Evolutionary conservation across 2,888 invertebrate species (phyloP).

Genomic region (Ceraclea dissimilis): DNA sequence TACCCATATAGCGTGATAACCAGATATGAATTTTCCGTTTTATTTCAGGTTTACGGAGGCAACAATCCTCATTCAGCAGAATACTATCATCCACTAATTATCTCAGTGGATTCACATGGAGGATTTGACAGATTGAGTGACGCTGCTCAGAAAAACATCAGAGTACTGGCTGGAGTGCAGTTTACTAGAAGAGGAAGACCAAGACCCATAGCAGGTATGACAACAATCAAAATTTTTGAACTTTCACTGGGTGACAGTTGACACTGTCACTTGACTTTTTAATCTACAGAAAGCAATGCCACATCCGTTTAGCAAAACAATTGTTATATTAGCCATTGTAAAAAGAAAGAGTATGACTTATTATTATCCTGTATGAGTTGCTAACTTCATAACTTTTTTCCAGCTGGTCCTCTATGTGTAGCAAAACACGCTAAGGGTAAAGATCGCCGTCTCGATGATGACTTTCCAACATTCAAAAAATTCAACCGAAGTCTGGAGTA

Average conservation of each 20-base stretch:
- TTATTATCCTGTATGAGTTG: no score
- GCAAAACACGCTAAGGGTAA: constrained; percentile 56
- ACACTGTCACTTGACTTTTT: no score
- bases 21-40: background rate
- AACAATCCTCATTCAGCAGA: constrained; percentile 81
- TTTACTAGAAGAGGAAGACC: constrained; percentile 76
- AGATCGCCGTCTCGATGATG: constrained; percentile 72
- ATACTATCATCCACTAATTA: constrained; percentile 82
- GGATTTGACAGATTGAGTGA: constrained; percentile 70
- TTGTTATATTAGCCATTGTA: no score
- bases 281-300: no score
- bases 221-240: background rate
- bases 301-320: no score
- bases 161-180: constrained; percentile 74
- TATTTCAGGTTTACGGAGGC: constrained; percentile 60
- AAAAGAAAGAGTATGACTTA: no score
- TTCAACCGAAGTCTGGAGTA: constrained; percentile 71
- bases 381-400: no score
- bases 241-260: no score
- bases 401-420: constrained; percentile 73
- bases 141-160: constrained; percentile 59
- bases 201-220: constrained; percentile 62
- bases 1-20: no score
- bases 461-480: constrained; percentile 70
- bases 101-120: constrained; percentile 77